A percentile compares a stretch with the other conserved stretches of the same genome.
Conservation (phyloP, 2,797 vertebrate species). For the Lithobates sylvaticus region DNA sequence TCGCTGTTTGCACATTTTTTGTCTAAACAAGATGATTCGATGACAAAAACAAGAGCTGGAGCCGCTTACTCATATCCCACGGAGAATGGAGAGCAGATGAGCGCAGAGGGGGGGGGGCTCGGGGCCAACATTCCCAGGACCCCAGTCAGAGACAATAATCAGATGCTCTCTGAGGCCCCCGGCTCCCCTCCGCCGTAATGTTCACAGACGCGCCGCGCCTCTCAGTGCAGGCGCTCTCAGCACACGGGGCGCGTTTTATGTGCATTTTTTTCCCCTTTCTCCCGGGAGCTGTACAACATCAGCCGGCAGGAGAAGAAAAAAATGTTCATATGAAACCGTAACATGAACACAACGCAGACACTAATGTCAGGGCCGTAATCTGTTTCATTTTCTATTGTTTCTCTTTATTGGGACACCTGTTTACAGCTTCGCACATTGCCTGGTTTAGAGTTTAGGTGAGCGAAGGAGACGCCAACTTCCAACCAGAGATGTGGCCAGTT, state of each 20-base stretch:
- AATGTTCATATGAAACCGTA: too few species aligned
- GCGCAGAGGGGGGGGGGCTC: slow-evolving; percentile 59
- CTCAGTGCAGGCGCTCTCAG: slow-evolving; percentile 63
- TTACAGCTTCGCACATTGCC: slow-evolving; percentile 44
- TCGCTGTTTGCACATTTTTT: slow-evolving; percentile 68
- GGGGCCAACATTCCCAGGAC: slow-evolving; percentile 67
- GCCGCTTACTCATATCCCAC: slow-evolving; percentile 60
- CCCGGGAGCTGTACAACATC: not conserved
- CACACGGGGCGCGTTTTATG: slow-evolving; percentile 4
- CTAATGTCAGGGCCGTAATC: slow-evolving; percentile 29
- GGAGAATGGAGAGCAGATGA: slow-evolving; percentile 68
- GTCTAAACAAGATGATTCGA: slow-evolving; percentile 69
- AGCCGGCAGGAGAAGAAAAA: not conserved
- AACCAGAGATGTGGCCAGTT: not conserved
- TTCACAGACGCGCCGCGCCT: slow-evolving; percentile 61
- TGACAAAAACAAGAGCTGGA: slow-evolving; percentile 65
- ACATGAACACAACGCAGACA: slow-evolving; percentile 33
- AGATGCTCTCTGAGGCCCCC: slow-evolving; percentile 62
- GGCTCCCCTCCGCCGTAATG: slow-evolving; percentile 62
- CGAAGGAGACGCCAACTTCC: not conserved
- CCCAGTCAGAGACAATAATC: slow-evolving; percentile 62
- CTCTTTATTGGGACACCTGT: slow-evolving; percentile 1
- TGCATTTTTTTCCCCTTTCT: not conserved
- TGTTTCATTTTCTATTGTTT: slow-evolving; percentile 20
- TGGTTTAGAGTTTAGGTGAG: slow-evolving; percentile 21